phyloP scores from a whole-genome alignment of 2,888 invertebrate species.

The Cheilosia scutellata region DNA sequence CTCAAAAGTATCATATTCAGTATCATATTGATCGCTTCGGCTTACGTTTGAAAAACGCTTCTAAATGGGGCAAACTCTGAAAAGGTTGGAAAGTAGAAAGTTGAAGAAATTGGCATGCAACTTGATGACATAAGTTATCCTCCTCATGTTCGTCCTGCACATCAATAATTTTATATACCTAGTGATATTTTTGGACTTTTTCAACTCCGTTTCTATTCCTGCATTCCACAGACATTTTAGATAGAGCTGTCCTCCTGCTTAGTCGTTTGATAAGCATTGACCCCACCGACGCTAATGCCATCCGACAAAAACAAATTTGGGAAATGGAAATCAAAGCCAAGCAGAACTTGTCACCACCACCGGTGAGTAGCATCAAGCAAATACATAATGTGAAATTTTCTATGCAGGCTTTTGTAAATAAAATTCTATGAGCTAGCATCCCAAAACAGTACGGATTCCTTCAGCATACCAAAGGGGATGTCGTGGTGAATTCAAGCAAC shows the following conservation, averaged over 20 bases:
- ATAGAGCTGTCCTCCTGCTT: constrained; percentile 19
- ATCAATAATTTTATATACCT: too few species aligned
- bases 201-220: neutral
- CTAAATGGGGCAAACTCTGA: too few species aligned
- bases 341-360: constrained; percentile 19
- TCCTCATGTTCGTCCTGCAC: too few species aligned
- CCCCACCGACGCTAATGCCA: constrained; percentile 13
- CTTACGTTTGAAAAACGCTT: too few species aligned
- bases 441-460: neutral
- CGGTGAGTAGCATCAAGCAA: constrained; percentile 7
- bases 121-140: too few species aligned
- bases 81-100: too few species aligned
- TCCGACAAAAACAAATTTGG: constrained; percentile 40
- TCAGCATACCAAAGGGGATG: constrained; percentile 77
- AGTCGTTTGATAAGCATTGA: constrained; percentile 7
- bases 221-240: constrained; percentile 16
- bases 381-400: neutral
- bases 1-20: too few species aligned
- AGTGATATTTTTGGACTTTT: neutral
- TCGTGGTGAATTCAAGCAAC: constrained; percentile 78
- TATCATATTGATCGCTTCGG: too few species aligned
- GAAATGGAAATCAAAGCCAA: constrained; percentile 42
- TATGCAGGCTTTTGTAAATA: neutral
- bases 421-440: neutral
- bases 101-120: too few species aligned